Evolutionary conservation across 2,797 vertebrate genomes (phyloP), one percentile per base, ranked within the genome.

Genomic region (Garrulus glandarius): DNA sequence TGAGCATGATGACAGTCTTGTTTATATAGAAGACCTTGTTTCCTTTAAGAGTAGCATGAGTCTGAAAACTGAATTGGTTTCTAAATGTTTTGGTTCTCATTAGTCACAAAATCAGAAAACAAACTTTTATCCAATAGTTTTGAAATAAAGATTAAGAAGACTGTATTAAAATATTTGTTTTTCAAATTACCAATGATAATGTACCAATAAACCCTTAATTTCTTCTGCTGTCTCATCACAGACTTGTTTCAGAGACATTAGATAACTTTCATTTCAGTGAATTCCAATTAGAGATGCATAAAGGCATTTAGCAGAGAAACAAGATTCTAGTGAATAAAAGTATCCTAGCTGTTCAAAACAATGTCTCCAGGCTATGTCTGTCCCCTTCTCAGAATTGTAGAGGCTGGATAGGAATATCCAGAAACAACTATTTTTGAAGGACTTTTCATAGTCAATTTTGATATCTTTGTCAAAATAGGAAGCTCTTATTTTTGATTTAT

Each of bases 201-300:
- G 23, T 61, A 52, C 52, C 71, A 87, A 74, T 20, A 94, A 92
- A 79, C 69, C 14, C 23, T 63, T 27, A 71, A 84, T 71, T 84
- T 43, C 39, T 92, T 88, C 39, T 87, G 12, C 34, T 85, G 43
- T 64, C n/a, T 71, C 15, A 59, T 30, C 59, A 71, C 60, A 92
- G 41, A 43, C 11, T 75, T 90, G 13, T 91, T 96, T 65, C 87
- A 92, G 71, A 44, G 55, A 86, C 82, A 95, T 84, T 72, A 94
- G 41, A 60, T 81, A 93, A 43, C n/a, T 92, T 96, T 65, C 3
- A 70, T 64, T 95, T 61, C 29, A 59, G 15, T 60, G 53, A 76
- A 89, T 96, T 95, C 32, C 65, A 84, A 61, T 84, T 95, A 92
- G 74, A 96, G 6, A 53, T 80, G 34, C 30, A 77, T 1, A 5